phyloP scores from a whole-genome alignment of 2,888 invertebrate species.

The Protophormia terraenovae region DNA sequence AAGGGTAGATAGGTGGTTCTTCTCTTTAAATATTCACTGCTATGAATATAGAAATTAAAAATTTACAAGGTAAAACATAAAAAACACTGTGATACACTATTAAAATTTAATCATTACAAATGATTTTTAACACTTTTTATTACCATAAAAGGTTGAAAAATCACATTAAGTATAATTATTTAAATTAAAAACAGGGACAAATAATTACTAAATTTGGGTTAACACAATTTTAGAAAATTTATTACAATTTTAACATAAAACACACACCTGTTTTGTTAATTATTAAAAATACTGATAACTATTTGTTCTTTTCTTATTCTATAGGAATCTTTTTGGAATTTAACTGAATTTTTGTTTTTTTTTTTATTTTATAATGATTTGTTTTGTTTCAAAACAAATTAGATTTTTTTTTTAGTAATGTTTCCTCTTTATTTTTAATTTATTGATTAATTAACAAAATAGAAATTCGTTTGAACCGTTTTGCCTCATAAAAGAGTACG shows the following conservation, averaged over 20 bases:
- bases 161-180: too few relatives aligned
- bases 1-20: neutral
- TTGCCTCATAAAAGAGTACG: neutral
- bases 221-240: too few relatives aligned
- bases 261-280: neutral
- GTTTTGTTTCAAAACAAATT: neutral
- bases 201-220: too few relatives aligned
- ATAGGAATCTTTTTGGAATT: too few relatives aligned
- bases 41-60: neutral
- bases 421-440: neutral
- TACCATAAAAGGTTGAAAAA: neutral
- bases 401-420: neutral
- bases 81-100: neutral
- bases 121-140: neutral
- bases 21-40: neutral
- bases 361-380: neutral
- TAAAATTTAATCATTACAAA: neutral
- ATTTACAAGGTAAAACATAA: neutral
- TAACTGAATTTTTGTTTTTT: too few relatives aligned
- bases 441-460: conserved; percentile 45
- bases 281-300: neutral
- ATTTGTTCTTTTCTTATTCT: too few relatives aligned
- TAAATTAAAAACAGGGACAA: too few relatives aligned
- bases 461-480: neutral
- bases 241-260: too few relatives aligned